These are phyloP conservation scores for Macrobrachium rosenbergii DNA, from an alignment of 1,140 invertebrate species.

Conservation along the genomic window DNA sequence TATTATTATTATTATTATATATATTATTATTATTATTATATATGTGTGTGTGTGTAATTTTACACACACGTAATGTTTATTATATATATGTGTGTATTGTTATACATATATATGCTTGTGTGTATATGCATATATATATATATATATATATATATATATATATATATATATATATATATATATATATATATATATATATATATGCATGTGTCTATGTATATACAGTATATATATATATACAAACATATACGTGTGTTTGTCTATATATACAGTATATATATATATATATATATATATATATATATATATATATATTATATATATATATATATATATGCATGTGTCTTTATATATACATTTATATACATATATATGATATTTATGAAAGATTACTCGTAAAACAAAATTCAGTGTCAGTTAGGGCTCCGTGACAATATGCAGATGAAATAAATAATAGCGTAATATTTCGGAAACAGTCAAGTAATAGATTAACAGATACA, in stretches of 20 bases:
- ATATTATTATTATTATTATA: too few relatives aligned
- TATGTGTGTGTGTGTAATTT: too few relatives aligned
- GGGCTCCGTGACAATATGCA: too few relatives aligned
- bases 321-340: too few relatives aligned
- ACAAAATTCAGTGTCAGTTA: too few relatives aligned
- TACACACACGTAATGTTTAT: too few relatives aligned
- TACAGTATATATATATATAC: slow-evolving; percentile 4
- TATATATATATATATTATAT: not conserved
- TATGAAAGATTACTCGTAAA: not conserved
- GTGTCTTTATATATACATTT: too few relatives aligned
- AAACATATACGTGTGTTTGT: not conserved
- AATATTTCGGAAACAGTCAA: too few relatives aligned
- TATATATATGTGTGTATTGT: not conserved
- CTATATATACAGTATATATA: not conserved
- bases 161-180: slow-evolving; percentile 27
- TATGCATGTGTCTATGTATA: not conserved
- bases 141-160: not conserved
- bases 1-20: too few relatives aligned
- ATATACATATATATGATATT: not conserved
- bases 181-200: slow-evolving; percentile 27
- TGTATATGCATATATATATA: not conserved
- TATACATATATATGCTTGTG: not conserved
- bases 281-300: slow-evolving; percentile 27
- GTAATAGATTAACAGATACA: not conserved
- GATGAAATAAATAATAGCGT: too few relatives aligned